Evolutionary conservation across 1,140 invertebrate species (phyloP).

Genomic region (Pygmarrhopalites habei): DNA sequence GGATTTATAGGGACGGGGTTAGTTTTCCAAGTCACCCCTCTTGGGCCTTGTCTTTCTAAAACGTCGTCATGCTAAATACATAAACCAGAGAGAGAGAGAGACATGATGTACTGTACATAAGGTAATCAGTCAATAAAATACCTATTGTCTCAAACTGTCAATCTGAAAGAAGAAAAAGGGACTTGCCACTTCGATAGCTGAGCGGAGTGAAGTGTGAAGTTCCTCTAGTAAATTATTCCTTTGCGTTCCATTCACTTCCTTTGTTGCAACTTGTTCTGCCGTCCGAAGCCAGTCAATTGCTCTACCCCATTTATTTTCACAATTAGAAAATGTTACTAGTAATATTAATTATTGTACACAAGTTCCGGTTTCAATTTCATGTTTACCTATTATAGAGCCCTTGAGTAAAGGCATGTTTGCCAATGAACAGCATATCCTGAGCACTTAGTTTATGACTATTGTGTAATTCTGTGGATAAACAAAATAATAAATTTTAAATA

Average conservation of each 20-base stretch:
- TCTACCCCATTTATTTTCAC: too few species aligned
- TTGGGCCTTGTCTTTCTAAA: slow-evolving; percentile 38
- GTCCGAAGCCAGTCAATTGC: slow-evolving; percentile 42
- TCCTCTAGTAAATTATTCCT: slow-evolving; percentile 37
- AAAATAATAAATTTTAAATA: slow-evolving; percentile 19
- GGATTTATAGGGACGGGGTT: slow-evolving; percentile 40
- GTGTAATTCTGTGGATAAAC: slow-evolving; percentile 38
- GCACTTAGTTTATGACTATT: slow-evolving; percentile 36
- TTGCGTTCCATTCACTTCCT: slow-evolving; percentile 38
- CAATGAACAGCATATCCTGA: slow-evolving; percentile 37
- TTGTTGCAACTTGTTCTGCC: slow-evolving; percentile 37
- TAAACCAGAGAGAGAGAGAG: too few species aligned
- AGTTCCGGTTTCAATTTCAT: too few species aligned
- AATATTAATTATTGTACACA: too few species aligned
- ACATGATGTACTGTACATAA: too few species aligned
- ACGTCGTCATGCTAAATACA: slow-evolving; percentile 40
- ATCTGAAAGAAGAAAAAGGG: neutral
- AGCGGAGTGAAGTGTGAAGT: slow-evolving; percentile 41
- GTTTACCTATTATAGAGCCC: slow-evolving; percentile 37
- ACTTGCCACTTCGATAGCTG: slow-evolving; percentile 42
- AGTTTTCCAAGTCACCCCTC: slow-evolving; percentile 41
- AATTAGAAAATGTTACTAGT: too few species aligned
- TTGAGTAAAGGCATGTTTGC: slow-evolving; percentile 37
- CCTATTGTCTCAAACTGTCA: neutral
- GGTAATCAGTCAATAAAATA: too few species aligned